phyloP scores from a whole-genome alignment of 2,797 vertebrate genomes.

The Xiphorhynchus erythropygius region DNA sequence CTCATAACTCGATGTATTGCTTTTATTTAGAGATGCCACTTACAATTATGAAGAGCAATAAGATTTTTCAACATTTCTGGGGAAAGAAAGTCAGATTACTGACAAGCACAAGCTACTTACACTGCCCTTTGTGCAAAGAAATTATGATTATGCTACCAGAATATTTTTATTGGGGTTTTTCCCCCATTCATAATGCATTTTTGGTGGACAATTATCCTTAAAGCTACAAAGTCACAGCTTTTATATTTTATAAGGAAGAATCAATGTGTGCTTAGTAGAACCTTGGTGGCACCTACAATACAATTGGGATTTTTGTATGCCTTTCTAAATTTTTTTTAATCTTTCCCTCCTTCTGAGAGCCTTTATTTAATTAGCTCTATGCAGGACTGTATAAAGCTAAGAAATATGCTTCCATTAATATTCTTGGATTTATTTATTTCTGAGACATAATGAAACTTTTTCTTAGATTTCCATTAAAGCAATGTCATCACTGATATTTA shows the following conservation, averaged over 20 bases:
- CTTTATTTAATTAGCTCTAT: constrained; percentile 13
- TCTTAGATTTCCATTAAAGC: not conserved
- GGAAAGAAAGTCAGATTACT: not conserved
- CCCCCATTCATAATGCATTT: constrained; percentile 20
- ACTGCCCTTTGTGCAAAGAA: not conserved
- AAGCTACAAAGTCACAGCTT: constrained; percentile 43
- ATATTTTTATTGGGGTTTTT: not conserved
- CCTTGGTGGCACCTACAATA: not conserved
- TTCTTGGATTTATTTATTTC: not conserved
- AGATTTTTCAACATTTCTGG: not conserved
- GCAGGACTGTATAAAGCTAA: not conserved
- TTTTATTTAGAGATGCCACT: constrained; percentile 8
- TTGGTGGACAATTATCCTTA: constrained; percentile 62
- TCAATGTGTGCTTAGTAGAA: constrained; percentile 56
- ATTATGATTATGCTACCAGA: constrained; percentile 13
- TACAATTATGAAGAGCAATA: constrained; percentile 4
- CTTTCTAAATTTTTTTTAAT: not conserved
- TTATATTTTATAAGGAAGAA: constrained; percentile 42
- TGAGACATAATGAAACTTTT: not conserved
- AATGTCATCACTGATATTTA: not conserved
- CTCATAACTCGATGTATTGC: not conserved
- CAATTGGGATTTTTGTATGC: not conserved
- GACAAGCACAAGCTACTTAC: not conserved
- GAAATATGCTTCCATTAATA: constrained; percentile 1
- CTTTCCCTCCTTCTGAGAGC: not conserved